Base-by-base conservation (phyloP, 2,888 invertebrate genomes). In the Xestia c-nigrum region DNA sequence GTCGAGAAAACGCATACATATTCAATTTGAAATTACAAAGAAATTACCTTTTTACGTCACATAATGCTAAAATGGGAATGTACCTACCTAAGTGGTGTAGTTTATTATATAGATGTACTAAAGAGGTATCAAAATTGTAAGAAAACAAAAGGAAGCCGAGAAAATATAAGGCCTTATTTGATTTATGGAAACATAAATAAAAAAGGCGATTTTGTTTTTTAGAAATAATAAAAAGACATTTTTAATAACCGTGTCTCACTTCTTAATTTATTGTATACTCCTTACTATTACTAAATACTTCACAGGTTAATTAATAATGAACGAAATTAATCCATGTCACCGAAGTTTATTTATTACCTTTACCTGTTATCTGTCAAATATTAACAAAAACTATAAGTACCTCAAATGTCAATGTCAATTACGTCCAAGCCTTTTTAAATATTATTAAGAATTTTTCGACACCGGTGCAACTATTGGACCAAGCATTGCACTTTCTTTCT, bases 181-280 rank as follows among this genome's bases (percentile, higher is more conserved):
- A 86, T 89, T 90, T 89, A 89, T 89, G 80, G 61, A n/a, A 64
- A 76, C 88, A 89, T 89, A 89, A 90, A 89, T 84, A 78, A 89
- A 90, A 85, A 89, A 89, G 89, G 82, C 83, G 40, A 70, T 52
- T 40, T 68, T 52, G 31, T 59, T 63, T n/a, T 47, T 40, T 31
- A 10, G 1, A 61, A 47, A 59, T 43, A 40, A 21, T 40, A 31
- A 57, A 71, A 63, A 66, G 21, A 52, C 0, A 5, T 46, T 52
- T 9, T 52, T n/a, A 68, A 5, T 40, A 50, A 63, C 81, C 52
- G 72, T 73, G 69, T 73, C 70, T 67, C 55, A 61, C 31, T 69
- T 72, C 52, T 19, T 50, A 69, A 74, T 66, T 57, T 57, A 50
- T 40, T 70, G 6, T 38, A n/a, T 40, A 43, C 6, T 31, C 19